These are phyloP conservation scores for Neomorphus geoffroyi DNA, from an alignment of 2,797 vertebrate species.

Conservation along the genomic window DNA sequence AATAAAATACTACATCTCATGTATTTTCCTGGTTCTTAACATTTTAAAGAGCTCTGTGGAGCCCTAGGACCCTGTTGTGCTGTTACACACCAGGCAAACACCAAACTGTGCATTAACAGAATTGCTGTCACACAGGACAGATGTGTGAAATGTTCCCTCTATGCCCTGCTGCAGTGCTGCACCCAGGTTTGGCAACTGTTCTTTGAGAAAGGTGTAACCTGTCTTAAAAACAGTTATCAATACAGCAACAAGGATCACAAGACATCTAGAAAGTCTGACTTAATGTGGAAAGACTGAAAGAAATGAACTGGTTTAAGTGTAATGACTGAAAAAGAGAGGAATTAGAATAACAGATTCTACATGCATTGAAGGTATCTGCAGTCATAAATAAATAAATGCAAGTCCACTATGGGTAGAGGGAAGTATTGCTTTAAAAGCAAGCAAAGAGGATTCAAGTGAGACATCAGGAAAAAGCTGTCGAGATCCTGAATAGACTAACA, in stretches of 20 bases:
- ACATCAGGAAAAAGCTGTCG: background rate
- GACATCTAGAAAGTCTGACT: background rate
- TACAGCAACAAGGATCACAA: background rate
- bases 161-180: background rate
- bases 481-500: background rate
- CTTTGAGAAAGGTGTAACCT: background rate
- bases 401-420: background rate
- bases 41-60: background rate
- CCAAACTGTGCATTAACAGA: background rate
- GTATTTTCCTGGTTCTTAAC: background rate
- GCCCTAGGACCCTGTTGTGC: background rate
- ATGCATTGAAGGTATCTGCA: background rate
- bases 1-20: background rate
- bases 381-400: constrained; percentile 31
- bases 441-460: background rate
- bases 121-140: background rate
- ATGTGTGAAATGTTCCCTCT: background rate
- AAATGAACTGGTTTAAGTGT: background rate
- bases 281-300: background rate
- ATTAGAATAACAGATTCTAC: background rate
- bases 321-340: background rate
- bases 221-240: background rate
- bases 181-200: background rate
- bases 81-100: background rate
- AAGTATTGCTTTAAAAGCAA: constrained; percentile 9